Percentiles rank a stretch among this genome's conserved stretches.
phyloP scores from a whole-genome alignment of 2,888 invertebrate species.

The Tanypteryx hageni region DNA sequence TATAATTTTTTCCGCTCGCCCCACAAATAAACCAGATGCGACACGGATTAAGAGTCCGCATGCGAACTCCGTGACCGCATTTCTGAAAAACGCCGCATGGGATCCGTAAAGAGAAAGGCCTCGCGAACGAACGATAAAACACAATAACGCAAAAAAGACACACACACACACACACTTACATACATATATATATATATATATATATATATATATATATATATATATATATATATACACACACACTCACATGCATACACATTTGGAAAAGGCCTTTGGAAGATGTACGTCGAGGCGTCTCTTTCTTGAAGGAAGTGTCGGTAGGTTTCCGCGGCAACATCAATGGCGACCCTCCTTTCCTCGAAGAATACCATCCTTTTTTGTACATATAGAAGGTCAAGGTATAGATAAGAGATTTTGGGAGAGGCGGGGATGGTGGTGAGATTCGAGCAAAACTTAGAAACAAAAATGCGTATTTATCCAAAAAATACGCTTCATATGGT shows the following conservation, averaged over 20 bases:
- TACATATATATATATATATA: too few species aligned
- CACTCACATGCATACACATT: not conserved
- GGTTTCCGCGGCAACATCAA: not conserved
- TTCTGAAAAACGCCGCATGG: constrained; percentile 14
- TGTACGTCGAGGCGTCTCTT: not conserved
- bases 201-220: not conserved
- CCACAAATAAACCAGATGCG: not conserved
- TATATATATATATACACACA: not conserved
- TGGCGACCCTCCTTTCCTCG: too few species aligned
- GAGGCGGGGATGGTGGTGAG: too few species aligned
- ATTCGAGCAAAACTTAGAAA: too few species aligned
- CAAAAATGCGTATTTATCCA: too few species aligned
- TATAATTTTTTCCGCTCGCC: not conserved
- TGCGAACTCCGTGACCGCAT: constrained; percentile 12
- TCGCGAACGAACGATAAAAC: not conserved
- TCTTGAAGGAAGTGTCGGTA: not conserved
- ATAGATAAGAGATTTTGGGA: too few species aligned
- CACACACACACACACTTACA: not conserved
- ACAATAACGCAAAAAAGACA: not conserved
- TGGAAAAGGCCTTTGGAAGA: too few species aligned
- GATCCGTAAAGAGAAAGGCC: not conserved
- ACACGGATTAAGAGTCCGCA: constrained; percentile 19
- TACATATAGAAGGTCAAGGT: too few species aligned
- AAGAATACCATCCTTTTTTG: too few species aligned
- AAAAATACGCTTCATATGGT: too few species aligned